Evolutionary conservation across 2,888 invertebrate genomes (phyloP).

Genomic region (Tenodera sinensis): DNA sequence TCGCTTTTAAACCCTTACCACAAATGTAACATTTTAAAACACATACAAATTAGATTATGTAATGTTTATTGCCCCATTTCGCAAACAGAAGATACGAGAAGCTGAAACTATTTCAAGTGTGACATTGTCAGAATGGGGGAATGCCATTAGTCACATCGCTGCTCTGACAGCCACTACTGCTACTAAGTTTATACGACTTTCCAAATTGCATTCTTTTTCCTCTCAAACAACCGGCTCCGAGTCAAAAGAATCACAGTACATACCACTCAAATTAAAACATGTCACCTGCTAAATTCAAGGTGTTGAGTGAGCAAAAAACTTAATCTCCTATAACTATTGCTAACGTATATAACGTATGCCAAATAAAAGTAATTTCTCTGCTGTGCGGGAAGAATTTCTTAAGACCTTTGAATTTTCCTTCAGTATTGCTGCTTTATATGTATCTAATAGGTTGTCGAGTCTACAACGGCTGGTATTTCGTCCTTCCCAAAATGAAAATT

Average conservation of each 20-base stretch:
- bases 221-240: not conserved
- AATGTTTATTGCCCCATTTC: too few species aligned
- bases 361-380: too few species aligned
- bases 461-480: too few species aligned
- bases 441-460: too few species aligned
- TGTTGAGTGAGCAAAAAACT: not conserved
- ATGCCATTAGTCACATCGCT: not conserved
- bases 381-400: too few species aligned
- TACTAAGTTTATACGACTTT: not conserved
- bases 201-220: constrained; percentile 6
- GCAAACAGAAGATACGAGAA: not conserved
- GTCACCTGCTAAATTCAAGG: not conserved
- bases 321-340: not conserved
- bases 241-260: not conserved
- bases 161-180: not conserved
- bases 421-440: too few species aligned
- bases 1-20: too few species aligned
- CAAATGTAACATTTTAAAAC: too few species aligned
- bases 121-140: not conserved
- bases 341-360: too few species aligned
- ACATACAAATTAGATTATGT: too few species aligned
- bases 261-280: not conserved
- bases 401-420: too few species aligned
- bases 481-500: too few species aligned
- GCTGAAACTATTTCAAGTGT: not conserved